Base-by-base conservation (phyloP, 2,113 vertebrate genomes). In the Climacteris rufus region DNA sequence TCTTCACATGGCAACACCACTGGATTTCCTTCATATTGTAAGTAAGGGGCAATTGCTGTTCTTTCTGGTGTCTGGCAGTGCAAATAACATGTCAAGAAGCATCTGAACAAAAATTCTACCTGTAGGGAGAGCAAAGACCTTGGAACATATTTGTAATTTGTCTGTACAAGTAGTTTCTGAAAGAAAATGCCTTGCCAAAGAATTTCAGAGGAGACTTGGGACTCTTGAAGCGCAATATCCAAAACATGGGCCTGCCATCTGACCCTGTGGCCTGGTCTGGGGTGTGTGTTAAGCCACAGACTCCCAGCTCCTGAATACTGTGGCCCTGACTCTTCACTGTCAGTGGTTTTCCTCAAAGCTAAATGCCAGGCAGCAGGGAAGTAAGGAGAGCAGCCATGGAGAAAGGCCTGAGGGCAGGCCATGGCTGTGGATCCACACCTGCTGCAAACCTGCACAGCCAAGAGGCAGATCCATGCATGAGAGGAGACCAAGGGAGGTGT, bases 1-100 rank as follows among this genome's bases (percentile, higher is more conserved):
- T 97, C 99, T 99, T 97, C 99, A 99, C 97, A 98, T 97, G 33
- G 98, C 99, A 83, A 99, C 99, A 2, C 98, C 99, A 25, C 97
- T 99, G 98, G 99, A 99, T 97, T 99, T 99, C 98, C 99, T 99
- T 96, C 98, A 99, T 90, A 99, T 99, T 94, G 99, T 99, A 98
- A 97, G 97, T 98, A 54, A 52, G 66, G 88, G 83, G 50, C 66
- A 80, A 14, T 2, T 85, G 47, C 21, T 40, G 4, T 64, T 54
- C 42, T 35, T n/a, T 15, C 42, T 52, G 17, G 17, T 77, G 10
- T 31, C 80, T 12, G 35, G 78, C 21, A 2, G 71, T 30, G 31
- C 31, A 70, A 39, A 22, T 17, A 13, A 31, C 1, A 3, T 10
- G 42, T 30, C 3, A 1, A 52, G 60, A 77, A 56, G 25, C 16